Evolutionary conservation across 2,888 invertebrate species (phyloP), one percentile per base, ranked within the genome.

Genomic region (Spilosoma lubricipeda): DNA sequence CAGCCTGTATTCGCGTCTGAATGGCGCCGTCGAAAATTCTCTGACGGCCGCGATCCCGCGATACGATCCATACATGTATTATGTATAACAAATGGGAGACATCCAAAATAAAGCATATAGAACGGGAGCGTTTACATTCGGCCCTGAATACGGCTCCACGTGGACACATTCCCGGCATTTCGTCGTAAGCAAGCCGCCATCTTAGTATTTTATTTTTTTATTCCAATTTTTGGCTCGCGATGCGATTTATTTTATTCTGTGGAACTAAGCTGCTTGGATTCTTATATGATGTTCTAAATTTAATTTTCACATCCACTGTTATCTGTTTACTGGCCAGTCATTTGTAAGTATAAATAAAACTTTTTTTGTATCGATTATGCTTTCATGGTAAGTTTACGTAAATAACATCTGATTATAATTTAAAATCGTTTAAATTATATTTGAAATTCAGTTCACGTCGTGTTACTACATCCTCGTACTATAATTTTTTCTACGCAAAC

Each of bases 51-150:
- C 93, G 95, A 95, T 95, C 91, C 91, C 88, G 91, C 91, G 94
- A 95, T 95, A 95, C 90, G 92, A 89, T 83, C 91, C 91, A 90
- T 89, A 93, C 93, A 95, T 94, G 94, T 93, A 94, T 95, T 93
- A 95, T 95, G 95, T 95, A 95, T 95, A 94, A 95, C 95, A 95
- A 95, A 95, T 95, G 95, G 93, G 93, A 94, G 92, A 94, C 93
- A 95, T 94, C 92, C 93, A 92, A 94, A 95, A 95, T 95, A 95
- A 95, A 94, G 90, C 91, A 91, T 85, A 83, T 80, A 78, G 83
- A 87, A 84, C 85, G 79, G 90, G 89, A 89, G 88, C 91, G 91
- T 89, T 88, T 87, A 88, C 90, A 90, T 89, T 90, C 88, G 91
- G 88, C 91, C 92, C 89, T 91, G 93, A 90, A 90, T 91, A 90